These are phyloP conservation scores for Protosalanx chinensis DNA, from an alignment of 2,797 vertebrate genomes.

Conservation along the genomic window DNA sequence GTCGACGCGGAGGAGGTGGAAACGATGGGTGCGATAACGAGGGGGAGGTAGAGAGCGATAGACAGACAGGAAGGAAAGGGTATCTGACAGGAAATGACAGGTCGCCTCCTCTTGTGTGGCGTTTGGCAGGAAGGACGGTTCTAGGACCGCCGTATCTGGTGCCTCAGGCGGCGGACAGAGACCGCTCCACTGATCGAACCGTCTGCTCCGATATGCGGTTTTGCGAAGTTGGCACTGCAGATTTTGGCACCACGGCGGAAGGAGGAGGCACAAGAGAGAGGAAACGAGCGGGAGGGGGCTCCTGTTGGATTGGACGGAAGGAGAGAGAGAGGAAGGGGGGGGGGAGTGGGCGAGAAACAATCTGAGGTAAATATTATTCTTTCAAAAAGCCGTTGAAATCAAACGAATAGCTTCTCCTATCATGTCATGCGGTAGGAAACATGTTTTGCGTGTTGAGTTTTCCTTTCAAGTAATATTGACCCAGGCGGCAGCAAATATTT, in stretches of 20 bases:
- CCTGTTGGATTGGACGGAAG: no score
- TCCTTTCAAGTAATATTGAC: constrained; percentile 55
- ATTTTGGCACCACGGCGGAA: no score
- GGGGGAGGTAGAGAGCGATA: not conserved
- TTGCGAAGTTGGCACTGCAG: no score
- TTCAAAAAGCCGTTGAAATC: constrained; percentile 38
- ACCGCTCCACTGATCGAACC: no score
- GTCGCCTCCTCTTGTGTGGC: not conserved
- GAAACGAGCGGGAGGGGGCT: not conserved
- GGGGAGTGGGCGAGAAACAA: not conserved
- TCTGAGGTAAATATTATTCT: not conserved
- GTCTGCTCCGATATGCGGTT: no score
- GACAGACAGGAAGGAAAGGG: not conserved
- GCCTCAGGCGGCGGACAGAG: no score
- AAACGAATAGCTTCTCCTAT: constrained; percentile 35
- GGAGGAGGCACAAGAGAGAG: not conserved
- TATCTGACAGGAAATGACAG: not conserved
- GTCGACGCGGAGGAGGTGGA: not conserved
- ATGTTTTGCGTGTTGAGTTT: constrained; percentile 56
- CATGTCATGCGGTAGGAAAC: constrained; percentile 43
- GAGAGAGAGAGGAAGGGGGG: not conserved
- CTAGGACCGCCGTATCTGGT: not conserved
- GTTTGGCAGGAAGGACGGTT: constrained; percentile 13
- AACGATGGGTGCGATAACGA: constrained; percentile 44
- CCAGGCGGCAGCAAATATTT: constrained; percentile 43